phyloP scores from a whole-genome alignment of 2,113 vertebrate genomes.

The Piaya cayana region DNA sequence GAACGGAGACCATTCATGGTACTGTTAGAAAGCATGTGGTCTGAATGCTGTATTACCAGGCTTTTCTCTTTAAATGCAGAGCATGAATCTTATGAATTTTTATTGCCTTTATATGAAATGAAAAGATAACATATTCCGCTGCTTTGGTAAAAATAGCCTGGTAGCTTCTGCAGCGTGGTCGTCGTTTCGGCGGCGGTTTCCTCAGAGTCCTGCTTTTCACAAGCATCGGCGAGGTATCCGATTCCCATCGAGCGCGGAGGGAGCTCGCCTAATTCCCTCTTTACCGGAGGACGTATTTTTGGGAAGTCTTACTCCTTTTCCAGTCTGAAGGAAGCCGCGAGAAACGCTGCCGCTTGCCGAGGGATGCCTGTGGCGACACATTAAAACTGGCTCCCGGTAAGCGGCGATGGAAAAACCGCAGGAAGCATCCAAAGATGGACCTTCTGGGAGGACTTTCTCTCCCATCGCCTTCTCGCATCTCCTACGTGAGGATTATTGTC shows the following conservation, averaged over 20 bases:
- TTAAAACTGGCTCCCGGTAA: neutral
- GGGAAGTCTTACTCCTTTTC: slow-evolving; percentile 48
- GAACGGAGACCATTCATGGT: slow-evolving; percentile 37
- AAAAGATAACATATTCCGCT: slow-evolving; percentile 52
- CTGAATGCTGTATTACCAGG: slow-evolving; percentile 35
- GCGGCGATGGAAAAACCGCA: neutral
- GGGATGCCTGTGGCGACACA: neutral
- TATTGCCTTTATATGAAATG: slow-evolving; percentile 48
- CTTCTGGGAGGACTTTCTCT: neutral
- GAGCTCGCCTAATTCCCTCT: neutral
- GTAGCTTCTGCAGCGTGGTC: slow-evolving; percentile 22
- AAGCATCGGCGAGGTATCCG: neutral
- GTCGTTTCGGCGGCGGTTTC: slow-evolving; percentile 18
- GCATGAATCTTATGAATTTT: slow-evolving; percentile 62
- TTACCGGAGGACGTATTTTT: slow-evolving; percentile 25
- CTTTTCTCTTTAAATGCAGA: slow-evolving; percentile 29
- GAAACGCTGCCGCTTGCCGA: neutral
- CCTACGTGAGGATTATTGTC: neutral
- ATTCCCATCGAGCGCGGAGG: slow-evolving; percentile 13
- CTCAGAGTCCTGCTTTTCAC: slow-evolving; percentile 16
- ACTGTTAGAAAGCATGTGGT: slow-evolving; percentile 27
- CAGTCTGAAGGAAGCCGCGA: slow-evolving; percentile 34
- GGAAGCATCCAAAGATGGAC: neutral
- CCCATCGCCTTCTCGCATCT: neutral
- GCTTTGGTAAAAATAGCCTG: slow-evolving; percentile 51